phyloP scores from a whole-genome alignment of 2,113 vertebrate genomes.

The Myiopsitta monachus region DNA sequence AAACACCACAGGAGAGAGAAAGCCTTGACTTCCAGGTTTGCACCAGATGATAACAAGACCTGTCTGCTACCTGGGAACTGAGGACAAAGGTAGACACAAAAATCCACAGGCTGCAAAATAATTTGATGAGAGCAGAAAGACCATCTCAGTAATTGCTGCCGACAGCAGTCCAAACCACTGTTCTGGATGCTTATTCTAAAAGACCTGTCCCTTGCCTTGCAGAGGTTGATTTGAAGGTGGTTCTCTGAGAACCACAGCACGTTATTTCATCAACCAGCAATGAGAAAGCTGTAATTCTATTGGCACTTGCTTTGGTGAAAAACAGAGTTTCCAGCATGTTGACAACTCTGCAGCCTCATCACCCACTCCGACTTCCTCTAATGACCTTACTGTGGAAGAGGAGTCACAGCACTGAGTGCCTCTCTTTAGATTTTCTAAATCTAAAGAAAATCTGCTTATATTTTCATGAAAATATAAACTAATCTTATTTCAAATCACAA shows the following conservation, averaged over 20 bases:
- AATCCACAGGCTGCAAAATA: background rate
- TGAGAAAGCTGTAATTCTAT: background rate
- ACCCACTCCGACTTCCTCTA: background rate
- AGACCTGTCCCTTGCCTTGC: background rate
- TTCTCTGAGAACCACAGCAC: background rate
- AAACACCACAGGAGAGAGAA: background rate
- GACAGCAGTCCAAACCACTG: background rate
- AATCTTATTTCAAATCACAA: background rate
- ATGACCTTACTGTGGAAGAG: fast-evolving
- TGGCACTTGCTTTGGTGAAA: background rate
- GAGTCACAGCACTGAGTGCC: background rate
- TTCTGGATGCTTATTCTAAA: background rate
- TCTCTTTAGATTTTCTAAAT: background rate
- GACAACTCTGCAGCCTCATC: background rate
- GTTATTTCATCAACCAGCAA: background rate
- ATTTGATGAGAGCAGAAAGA: background rate
- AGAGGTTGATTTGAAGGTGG: background rate
- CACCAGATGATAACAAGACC: background rate
- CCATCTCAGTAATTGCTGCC: background rate
- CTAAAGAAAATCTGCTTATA: background rate
- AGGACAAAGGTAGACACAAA: background rate
- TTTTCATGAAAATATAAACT: background rate
- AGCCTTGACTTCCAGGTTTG: background rate
- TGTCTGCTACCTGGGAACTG: background rate
- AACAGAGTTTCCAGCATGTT: background rate